phyloP scores from a whole-genome alignment of 2,797 vertebrate species.

The Champsocephalus gunnari region DNA sequence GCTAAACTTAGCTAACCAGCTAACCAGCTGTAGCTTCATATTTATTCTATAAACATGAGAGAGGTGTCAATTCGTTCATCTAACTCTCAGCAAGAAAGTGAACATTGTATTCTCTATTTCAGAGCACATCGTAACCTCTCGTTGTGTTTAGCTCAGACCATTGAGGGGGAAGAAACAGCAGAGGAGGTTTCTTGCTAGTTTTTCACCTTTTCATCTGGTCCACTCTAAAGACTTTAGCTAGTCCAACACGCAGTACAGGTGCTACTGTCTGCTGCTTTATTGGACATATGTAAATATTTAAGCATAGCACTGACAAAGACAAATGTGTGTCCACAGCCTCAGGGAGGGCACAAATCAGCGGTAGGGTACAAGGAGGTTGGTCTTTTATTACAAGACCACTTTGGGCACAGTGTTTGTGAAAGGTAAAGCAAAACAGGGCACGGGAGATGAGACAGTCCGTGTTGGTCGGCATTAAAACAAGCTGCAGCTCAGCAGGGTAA shows the following conservation, averaged over 20 bases:
- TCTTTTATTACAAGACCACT: slow-evolving; percentile 54
- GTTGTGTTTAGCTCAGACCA: slow-evolving; percentile 28
- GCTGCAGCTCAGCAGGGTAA: slow-evolving; percentile 62
- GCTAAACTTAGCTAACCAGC: too few species aligned
- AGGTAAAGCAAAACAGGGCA: slow-evolving; percentile 48
- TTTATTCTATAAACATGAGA: too few species aligned
- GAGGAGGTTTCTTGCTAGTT: not conserved
- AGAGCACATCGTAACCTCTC: not conserved
- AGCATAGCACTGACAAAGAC: slow-evolving; percentile 51
- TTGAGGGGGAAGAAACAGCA: slow-evolving; percentile 39
- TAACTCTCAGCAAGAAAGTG: too few species aligned
- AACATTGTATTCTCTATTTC: not conserved
- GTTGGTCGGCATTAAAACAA: slow-evolving; percentile 29
- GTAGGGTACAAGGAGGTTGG: not conserved
- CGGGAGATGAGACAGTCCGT: slow-evolving; percentile 14
- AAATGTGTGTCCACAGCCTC: slow-evolving; percentile 60
- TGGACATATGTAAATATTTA: slow-evolving; percentile 77
- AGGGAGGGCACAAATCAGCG: slow-evolving; percentile 43
- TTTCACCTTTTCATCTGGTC: not conserved
- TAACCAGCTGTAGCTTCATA: too few species aligned
- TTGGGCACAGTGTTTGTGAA: slow-evolving; percentile 58
- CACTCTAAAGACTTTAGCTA: not conserved
- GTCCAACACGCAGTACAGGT: slow-evolving; percentile 28
- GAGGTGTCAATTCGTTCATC: too few species aligned
- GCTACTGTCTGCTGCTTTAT: slow-evolving; percentile 73